phyloP scores from a whole-genome alignment of 2,797 vertebrate genomes.

The Hylomyscus alleni region DNA sequence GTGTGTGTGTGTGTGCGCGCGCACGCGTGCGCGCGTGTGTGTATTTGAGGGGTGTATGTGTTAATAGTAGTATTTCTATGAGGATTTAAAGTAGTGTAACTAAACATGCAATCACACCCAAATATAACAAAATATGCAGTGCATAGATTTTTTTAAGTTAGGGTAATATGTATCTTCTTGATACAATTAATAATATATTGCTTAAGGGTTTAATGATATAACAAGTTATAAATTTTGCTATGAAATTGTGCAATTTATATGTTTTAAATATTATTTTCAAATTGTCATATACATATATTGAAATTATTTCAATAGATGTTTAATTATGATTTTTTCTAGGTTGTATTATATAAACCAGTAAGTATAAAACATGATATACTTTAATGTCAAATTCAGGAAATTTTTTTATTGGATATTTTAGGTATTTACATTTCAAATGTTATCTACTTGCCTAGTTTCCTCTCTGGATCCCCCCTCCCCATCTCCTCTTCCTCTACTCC shows the following conservation, averaged over 20 bases:
- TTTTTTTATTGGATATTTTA: too few species aligned
- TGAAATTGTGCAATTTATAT: fast-evolving
- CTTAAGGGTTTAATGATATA: neutral
- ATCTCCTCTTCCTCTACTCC: too few species aligned
- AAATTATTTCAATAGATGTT: neutral
- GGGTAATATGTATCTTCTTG: neutral
- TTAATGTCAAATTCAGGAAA: neutral
- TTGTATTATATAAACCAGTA: neutral
- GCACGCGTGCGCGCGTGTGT: neutral
- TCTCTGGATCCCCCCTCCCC: too few species aligned
- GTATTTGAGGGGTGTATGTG: neutral
- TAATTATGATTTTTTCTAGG: neutral
- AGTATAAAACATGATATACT: neutral
- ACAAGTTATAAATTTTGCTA: neutral
- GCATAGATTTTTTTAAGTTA: constrained; percentile 21
- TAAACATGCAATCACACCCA: neutral
- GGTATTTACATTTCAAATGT: too few species aligned
- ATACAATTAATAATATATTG: neutral
- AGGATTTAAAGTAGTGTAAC: neutral
- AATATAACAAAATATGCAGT: neutral
- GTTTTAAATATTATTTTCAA: neutral
- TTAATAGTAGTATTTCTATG: neutral
- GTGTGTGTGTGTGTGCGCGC: neutral
- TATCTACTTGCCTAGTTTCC: too few species aligned
- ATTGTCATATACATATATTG: neutral